Conservation (phyloP, 2,888 invertebrate species). For the Anoncus sp. region DNA sequence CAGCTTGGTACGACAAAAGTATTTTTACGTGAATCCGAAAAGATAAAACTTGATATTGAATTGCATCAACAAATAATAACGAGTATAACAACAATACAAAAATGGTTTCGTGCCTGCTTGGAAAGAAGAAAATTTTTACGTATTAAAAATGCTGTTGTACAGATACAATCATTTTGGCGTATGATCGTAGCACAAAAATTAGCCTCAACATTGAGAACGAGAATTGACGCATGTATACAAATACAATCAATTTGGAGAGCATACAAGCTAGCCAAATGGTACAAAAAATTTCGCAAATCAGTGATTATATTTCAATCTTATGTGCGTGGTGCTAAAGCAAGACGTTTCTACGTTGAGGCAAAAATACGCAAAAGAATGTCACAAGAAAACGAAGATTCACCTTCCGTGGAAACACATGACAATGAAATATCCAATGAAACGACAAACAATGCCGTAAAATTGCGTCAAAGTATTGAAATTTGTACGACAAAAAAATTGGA, state of each 20-base stretch:
- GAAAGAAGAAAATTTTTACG: slow-evolving; percentile 91
- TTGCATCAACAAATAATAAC: slow-evolving; percentile 97
- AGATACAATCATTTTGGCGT: slow-evolving; percentile 90
- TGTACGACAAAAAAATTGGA: too few relatives aligned
- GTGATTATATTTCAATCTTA: slow-evolving; percentile 89
- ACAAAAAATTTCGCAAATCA: slow-evolving; percentile 86
- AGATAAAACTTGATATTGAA: slow-evolving; percentile 95
- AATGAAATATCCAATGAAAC: too few relatives aligned
- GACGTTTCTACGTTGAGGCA: slow-evolving; percentile 85
- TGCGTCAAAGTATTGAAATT: too few relatives aligned
- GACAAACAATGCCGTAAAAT: too few relatives aligned
- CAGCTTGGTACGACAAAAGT: slow-evolving; percentile 95
- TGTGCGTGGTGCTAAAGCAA: slow-evolving; percentile 87
- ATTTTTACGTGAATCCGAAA: slow-evolving; percentile 97
- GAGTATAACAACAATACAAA: slow-evolving; percentile 95
- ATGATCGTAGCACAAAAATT: slow-evolving; percentile 87
- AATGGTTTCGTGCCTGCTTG: slow-evolving; percentile 94
- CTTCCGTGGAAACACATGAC: slow-evolving; percentile 64
- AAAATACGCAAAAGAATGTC: slow-evolving; percentile 71
- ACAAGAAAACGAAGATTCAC: slow-evolving; percentile 59
- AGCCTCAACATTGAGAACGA: slow-evolving; percentile 84
- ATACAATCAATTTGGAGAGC: slow-evolving; percentile 93
- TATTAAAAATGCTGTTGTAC: slow-evolving; percentile 89
- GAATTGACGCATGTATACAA: slow-evolving; percentile 85
- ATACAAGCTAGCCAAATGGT: slow-evolving; percentile 88